Percentiles rank a stretch among this genome's conserved stretches.
These are phyloP conservation scores for Lysandra coridon DNA, from an alignment of 2,888 invertebrate species.

Conservation along the genomic window DNA sequence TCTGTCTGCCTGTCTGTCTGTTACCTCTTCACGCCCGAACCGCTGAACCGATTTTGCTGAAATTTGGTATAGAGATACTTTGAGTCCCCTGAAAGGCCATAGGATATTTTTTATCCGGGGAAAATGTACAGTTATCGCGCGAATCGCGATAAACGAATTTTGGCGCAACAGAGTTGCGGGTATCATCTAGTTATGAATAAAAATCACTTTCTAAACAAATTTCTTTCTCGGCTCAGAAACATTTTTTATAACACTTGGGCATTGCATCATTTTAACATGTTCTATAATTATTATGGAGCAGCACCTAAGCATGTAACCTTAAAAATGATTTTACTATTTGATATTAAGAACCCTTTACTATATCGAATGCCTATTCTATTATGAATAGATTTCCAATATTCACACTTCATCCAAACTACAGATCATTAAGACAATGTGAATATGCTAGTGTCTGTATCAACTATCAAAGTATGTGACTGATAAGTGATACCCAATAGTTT, in stretches of 20 bases:
- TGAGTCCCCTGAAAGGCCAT: too few relatives aligned
- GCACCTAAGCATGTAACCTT: not conserved
- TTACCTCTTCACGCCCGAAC: too few relatives aligned
- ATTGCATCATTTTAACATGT: too few relatives aligned
- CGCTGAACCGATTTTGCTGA: too few relatives aligned
- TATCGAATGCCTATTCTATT: not conserved
- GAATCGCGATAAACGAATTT: too few relatives aligned
- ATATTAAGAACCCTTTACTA: not conserved
- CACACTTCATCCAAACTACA: not conserved
- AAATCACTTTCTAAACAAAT: too few relatives aligned
- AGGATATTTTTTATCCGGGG: too few relatives aligned
- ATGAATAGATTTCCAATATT: not conserved
- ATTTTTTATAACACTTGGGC: not conserved
- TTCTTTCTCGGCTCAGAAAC: not conserved
- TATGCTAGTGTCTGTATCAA: not conserved
- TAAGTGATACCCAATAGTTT: not conserved
- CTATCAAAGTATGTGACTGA: not conserved
- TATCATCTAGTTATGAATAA: not conserved
- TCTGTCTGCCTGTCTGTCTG: too few relatives aligned
- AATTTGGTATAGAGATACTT: too few relatives aligned
- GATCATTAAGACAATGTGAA: not conserved
- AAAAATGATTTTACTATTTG: not conserved
- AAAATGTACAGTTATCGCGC: too few relatives aligned
- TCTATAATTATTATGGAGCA: not conserved
- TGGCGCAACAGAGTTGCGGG: too few relatives aligned